Percentiles rank a stretch among this genome's conserved stretches.
Evolutionary conservation across 2,888 invertebrate genomes (phyloP).

Genomic region (Periphyllus acericola): DNA sequence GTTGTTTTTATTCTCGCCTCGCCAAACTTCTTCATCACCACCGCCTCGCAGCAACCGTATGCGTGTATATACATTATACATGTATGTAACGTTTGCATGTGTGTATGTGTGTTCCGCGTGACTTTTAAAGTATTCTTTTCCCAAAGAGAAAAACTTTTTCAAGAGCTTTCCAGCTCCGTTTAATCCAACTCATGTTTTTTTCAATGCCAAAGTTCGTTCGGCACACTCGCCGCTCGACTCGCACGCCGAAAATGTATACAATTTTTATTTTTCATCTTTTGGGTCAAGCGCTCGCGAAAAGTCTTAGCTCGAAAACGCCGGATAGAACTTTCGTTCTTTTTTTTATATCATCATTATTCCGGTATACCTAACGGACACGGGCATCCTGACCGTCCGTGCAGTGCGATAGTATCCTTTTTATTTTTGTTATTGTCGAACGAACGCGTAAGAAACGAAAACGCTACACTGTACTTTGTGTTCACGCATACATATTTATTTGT

Average conservation of each 20-base stretch:
- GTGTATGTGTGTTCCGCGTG: not conserved
- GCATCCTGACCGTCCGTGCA: not conserved
- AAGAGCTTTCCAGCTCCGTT: conserved; percentile 38
- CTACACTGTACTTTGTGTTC: not conserved
- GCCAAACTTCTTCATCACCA: not conserved
- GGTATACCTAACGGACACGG: not conserved
- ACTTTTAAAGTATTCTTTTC: conserved; percentile 46
- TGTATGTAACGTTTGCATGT: too few relatives aligned
- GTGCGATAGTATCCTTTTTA: not conserved
- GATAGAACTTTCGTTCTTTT: not conserved
- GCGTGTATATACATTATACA: not conserved
- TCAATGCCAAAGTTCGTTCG: conserved; percentile 30
- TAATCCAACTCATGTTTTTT: conserved; percentile 52
- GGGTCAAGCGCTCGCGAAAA: not conserved
- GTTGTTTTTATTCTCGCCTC: conserved; percentile 32
- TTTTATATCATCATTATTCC: not conserved
- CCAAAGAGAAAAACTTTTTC: conserved; percentile 50
- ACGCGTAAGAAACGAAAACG: conserved; percentile 7
- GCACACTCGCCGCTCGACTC: not conserved
- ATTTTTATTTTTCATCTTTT: conserved; percentile 42
- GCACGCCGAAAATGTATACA: not conserved
- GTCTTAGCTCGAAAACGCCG: not conserved
- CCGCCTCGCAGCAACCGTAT: not conserved
- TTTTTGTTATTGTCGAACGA: not conserved
- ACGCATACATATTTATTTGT: not conserved